Evolutionary conservation across 1,140 invertebrate genomes (phyloP), one percentile per base, ranked within the genome.

Genomic region (Nephila pilipes): DNA sequence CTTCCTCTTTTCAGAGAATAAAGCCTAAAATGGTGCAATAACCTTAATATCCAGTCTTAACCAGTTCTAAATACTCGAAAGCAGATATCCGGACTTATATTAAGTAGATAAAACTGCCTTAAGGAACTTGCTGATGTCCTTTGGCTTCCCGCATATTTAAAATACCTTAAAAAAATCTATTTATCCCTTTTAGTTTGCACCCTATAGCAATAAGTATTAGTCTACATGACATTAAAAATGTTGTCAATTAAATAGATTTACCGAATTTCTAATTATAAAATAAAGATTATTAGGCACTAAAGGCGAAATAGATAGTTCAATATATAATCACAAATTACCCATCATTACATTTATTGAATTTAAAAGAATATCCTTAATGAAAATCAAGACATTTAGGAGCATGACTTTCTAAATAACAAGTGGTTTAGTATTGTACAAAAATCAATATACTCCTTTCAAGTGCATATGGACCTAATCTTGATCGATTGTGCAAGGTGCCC

Each of bases 381-480:
- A 36, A 32, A 46, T 10, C 8, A 46, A 46, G 32, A 4, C 25
- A 75, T 32, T 36, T 32, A 32, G 69, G 5, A 75, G 32, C 36
- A 32, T 75, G 29, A 1, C 69, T 29, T 75, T 75, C 18, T 20
- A 29, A 32, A 75, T 32, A 75, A 75, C 25, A 25, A 65, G 69
- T 75, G 29, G 29, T 75, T 75, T 18, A 75, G 32, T 75, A 75
- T 75, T 32, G 69, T 18, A 32, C 36, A 75, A 36, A 75, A 75
- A 75, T 75, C 69, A 75, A 75, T 75, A 75, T 4, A 6, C 32
- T 12, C 69, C 69, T 75, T 75, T 75, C 69, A 75, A 75, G 69
- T 32, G 18, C 69, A 75, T 75, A 75, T 75, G 69, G 69, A 29
- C 69, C 18, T 18, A 36, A 75, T 75, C 25, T 18, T 75, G 69